Percentiles rank a stretch among this genome's conserved stretches.
Evolutionary conservation across 2,113 vertebrate species (phyloP).

Genomic region (Onychostoma macrolepis): DNA sequence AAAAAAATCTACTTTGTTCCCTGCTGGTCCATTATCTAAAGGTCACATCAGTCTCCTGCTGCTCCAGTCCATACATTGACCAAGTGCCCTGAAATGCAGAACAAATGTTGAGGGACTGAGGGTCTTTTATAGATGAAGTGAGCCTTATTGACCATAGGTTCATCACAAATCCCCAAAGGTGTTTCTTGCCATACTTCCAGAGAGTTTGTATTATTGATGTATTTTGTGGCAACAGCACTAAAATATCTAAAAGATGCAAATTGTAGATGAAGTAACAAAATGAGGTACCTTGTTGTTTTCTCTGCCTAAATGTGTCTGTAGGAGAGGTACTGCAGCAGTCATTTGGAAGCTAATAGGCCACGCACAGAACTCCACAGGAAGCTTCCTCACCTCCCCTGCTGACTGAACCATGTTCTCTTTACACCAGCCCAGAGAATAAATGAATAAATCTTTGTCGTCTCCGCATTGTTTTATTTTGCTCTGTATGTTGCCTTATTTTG

Average conservation of each 20-base stretch:
- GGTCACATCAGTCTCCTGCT: constrained; percentile 14
- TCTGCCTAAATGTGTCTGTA: neutral
- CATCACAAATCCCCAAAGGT: neutral
- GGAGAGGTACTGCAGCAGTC: neutral
- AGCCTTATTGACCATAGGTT: neutral
- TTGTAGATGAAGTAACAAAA: neutral
- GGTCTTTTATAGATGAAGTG: neutral
- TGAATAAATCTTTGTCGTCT: neutral
- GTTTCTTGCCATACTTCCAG: neutral
- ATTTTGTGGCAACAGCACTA: no score
- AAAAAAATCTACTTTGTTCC: neutral
- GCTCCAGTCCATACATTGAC: neutral
- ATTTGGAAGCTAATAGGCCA: neutral
- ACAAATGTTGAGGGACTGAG: neutral
- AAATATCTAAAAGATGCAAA: neutral
- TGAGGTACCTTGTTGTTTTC: neutral
- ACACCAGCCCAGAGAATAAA: neutral
- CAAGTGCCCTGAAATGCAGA: constrained; percentile 3
- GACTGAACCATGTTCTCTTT: neutral
- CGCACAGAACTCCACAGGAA: constrained; percentile 21
- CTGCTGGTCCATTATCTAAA: constrained; percentile 41
- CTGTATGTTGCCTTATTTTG: neutral
- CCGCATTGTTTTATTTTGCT: neutral
- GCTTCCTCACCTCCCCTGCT: neutral
- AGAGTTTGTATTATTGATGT: neutral